Conservation (phyloP, 2,888 invertebrate genomes). For the Lasioglossum malachurum region DNA sequence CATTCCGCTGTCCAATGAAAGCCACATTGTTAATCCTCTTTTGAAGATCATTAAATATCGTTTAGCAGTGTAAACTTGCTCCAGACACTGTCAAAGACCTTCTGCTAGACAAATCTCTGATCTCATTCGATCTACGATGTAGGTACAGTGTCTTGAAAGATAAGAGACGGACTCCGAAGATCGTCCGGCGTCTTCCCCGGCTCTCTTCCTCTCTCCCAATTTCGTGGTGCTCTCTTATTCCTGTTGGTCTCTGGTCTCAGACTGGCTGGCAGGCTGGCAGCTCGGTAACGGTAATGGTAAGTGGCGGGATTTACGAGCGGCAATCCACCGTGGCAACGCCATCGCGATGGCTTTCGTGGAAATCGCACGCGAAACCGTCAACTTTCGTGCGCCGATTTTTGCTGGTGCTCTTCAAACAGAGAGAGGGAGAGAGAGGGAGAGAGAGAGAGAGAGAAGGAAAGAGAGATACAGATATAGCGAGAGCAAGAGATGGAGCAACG, state of each 20-base stretch:
- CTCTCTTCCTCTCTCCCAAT: constrained; percentile 29
- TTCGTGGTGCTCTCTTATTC: constrained; percentile 38
- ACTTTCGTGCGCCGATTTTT: constrained; percentile 46
- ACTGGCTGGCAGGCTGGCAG: constrained; percentile 12
- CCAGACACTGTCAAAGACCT: no score
- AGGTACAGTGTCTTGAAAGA: neutral
- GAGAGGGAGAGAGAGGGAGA: no score
- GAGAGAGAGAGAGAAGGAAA: neutral
- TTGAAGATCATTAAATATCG: neutral
- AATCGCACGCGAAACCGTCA: constrained; percentile 57
- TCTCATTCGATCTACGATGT: neutral
- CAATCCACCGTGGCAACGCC: constrained; percentile 64
- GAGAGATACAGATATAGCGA: neutral
- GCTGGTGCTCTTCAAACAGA: neutral
- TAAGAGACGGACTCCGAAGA: neutral
- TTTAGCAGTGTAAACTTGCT: neutral
- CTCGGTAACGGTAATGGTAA: constrained; percentile 77
- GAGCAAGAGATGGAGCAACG: neutral
- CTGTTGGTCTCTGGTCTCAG: constrained; percentile 3
- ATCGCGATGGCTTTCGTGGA: constrained; percentile 63
- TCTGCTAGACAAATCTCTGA: neutral
- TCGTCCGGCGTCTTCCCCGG: constrained; percentile 25
- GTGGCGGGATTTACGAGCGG: constrained; percentile 75
- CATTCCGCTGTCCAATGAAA: neutral
- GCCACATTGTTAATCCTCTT: neutral